phyloP scores from a whole-genome alignment of 2,888 invertebrate species.

The Acronicta leporina region DNA sequence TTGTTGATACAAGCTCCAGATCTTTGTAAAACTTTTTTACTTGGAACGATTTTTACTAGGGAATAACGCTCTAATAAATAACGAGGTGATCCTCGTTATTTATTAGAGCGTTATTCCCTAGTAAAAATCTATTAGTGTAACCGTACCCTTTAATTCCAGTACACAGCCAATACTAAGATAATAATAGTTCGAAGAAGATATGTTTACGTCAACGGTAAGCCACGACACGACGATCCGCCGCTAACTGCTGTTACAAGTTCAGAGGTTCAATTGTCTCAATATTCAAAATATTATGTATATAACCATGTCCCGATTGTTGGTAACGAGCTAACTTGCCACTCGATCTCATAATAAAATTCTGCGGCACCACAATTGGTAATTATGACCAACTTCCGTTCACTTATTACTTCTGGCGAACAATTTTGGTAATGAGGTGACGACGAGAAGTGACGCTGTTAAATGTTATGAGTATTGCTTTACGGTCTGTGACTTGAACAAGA shows the following conservation, averaged over 20 bases:
- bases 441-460: constrained; percentile 26
- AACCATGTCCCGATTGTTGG: constrained; percentile 13
- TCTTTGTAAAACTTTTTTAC: no score
- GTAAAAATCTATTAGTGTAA: not conserved
- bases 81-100: no score
- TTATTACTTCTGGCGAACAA: constrained; percentile 22
- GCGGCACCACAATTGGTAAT: constrained; percentile 30
- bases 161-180: not conserved
- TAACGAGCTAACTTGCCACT: constrained; percentile 13
- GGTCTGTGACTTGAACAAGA: constrained; percentile 4
- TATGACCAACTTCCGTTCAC: constrained; percentile 25
- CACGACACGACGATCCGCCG: not conserved
- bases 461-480: constrained; percentile 16
- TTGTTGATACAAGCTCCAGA: no score
- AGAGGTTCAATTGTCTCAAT: constrained; percentile 2
- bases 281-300: constrained; percentile 13
- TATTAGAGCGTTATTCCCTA: no score
- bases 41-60: no score
- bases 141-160: not conserved
- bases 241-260: not conserved
- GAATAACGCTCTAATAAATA: no score
- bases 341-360: constrained; percentile 34
- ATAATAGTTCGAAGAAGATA: not conserved
- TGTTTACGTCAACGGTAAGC: constrained; percentile 3
- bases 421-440: constrained; percentile 23